Evolutionary conservation across 2,888 invertebrate species (phyloP).

Genomic region (Pycnomerus fuliginosus): DNA sequence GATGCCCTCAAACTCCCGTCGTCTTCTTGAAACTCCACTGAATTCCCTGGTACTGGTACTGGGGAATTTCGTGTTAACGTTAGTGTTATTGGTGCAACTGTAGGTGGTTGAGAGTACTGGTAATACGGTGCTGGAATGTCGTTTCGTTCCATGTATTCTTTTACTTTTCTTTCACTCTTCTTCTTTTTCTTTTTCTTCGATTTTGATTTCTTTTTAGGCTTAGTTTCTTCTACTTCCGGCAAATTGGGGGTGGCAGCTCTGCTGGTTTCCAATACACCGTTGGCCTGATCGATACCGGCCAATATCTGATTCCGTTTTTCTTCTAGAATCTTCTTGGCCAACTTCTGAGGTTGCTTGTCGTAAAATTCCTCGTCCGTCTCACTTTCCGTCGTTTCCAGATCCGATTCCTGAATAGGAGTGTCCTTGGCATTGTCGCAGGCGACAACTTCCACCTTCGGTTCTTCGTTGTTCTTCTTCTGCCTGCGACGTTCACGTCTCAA

Average conservation of each 20-base stretch:
- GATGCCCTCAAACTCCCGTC: conserved; percentile 71
- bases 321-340: conserved; percentile 70
- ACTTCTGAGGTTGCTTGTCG: conserved; percentile 75
- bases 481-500: conserved; percentile 50
- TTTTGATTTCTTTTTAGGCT: conserved; percentile 67
- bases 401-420: conserved; percentile 72
- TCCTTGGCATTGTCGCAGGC: conserved; percentile 56
- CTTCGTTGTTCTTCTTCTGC: conserved; percentile 36
- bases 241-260: conserved; percentile 65
- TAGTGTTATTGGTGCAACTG: conserved; percentile 44
- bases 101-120: conserved; percentile 36
- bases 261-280: conserved; percentile 57
- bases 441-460: conserved; percentile 55
- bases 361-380: conserved; percentile 89
- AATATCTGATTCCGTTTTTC: conserved; percentile 73
- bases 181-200: conserved; percentile 53
- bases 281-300: conserved; percentile 58
- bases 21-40: conserved; percentile 20
- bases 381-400: conserved; percentile 81
- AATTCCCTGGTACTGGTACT: conserved; percentile 26
- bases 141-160: conserved; percentile 58
- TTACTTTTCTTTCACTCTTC: conserved; percentile 58
- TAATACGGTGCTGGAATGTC: conserved; percentile 37
- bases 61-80: conserved; percentile 44
- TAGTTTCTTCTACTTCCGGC: conserved; percentile 55